Base-by-base conservation (phyloP, 2,888 invertebrate species). In the Chymomyza procnemis region DNA sequence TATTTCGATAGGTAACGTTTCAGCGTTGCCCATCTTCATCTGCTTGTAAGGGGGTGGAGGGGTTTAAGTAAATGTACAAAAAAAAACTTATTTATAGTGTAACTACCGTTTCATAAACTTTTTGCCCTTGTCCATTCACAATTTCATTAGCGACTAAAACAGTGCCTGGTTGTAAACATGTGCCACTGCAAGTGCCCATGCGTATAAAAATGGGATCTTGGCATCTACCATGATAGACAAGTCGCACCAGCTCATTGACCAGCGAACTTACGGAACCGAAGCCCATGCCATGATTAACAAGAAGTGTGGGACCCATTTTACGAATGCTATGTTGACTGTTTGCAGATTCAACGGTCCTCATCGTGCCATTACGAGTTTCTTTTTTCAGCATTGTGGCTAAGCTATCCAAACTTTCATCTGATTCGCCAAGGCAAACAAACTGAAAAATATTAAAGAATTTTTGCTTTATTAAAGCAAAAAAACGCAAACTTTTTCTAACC, bases 401-500 rank as follows among this genome's bases (percentile, higher is more conserved):
- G 85, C 94, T 93, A 90, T 96, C 95, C 97, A 97, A 97, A 50
- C 97, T 93, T 87, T 95, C 95, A 4, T 97, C 96, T 3, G 97
- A 97, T 4, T 97, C 97, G 18, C 97, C 97, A 95, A 97, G 96
- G 89, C 97, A 97, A 8, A 98, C 96, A 92, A 97, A 98, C 97
- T 97, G 92, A 74, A 67, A 30, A 48, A 48, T 16, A 34, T n/a
- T 26, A 5, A 26, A 26, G n/a, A n/a, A n/a, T n/a, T n/a, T n/a
- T n/a, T n/a, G 30, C 30, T 4, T 30, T 30, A 30, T 30, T 30
- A 30, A n/a, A n/a, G 30, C 2, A 3, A 26, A 26, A 4, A 6
- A 26, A 6, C 26, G 6, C 26, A 26, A 26, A 26, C 4, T 8
- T 26, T 26, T 26, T 1, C 88, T 89, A 92, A 97, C 97, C 94